Conservation (phyloP, 2,797 vertebrate species). For the Sylvia borin region DNA sequence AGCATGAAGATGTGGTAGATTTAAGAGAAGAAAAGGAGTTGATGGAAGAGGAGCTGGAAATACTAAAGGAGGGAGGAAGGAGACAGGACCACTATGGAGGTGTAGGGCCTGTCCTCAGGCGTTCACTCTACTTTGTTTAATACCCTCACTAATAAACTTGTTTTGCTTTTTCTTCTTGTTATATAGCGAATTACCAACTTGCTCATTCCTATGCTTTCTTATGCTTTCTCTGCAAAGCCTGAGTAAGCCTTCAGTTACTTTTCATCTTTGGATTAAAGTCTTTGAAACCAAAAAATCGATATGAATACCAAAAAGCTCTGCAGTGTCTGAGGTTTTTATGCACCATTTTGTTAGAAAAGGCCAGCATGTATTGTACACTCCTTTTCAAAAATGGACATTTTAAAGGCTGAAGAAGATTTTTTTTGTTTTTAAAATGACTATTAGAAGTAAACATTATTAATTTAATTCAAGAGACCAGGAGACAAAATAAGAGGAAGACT, state of each 20-base stretch:
- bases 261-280: not conserved
- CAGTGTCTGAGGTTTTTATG: not conserved
- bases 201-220: not conserved
- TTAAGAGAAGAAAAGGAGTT: not conserved
- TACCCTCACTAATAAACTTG: not conserved
- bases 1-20: not conserved
- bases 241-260: slow-evolving; percentile 10
- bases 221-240: not conserved
- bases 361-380: not conserved
- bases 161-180: not conserved
- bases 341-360: not conserved
- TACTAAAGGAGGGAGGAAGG: not conserved
- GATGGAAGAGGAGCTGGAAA: not conserved
- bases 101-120: not conserved
- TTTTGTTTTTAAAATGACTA: not conserved
- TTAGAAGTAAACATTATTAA: not conserved
- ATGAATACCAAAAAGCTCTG: not conserved
- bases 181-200: not conserved
- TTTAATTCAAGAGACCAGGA: not conserved
- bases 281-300: not conserved
- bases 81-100: not conserved
- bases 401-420: not conserved
- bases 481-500: not conserved
- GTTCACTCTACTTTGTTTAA: not conserved
- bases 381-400: not conserved